Evolutionary conservation across 2,113 vertebrate genomes (phyloP).

Genomic region (Notiomystis cincta): DNA sequence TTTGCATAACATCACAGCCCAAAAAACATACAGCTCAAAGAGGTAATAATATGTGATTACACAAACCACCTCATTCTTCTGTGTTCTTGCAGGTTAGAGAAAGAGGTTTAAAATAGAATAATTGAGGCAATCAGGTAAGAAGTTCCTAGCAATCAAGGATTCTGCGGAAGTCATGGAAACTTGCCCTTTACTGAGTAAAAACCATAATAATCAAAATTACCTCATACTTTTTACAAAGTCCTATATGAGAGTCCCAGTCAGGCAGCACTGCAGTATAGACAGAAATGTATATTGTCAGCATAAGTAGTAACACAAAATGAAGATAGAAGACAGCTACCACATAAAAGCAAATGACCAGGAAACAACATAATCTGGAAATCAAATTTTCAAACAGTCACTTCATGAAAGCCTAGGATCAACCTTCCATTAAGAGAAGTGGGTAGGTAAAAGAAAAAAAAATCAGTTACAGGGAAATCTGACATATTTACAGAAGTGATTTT

Average conservation of each 20-base stretch:
- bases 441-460: neutral
- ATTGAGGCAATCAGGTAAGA: neutral
- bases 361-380: neutral
- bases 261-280: neutral
- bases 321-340: neutral
- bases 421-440: neutral
- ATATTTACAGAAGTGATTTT: neutral
- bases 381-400: neutral
- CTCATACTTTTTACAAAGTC: neutral
- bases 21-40: neutral
- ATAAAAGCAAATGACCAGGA: neutral
- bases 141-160: neutral
- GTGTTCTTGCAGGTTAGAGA: neutral
- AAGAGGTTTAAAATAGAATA: neutral
- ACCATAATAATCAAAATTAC: neutral
- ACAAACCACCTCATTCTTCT: neutral
- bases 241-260: neutral
- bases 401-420: neutral
- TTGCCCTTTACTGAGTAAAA: neutral
- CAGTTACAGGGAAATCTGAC: neutral
- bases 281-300: neutral
- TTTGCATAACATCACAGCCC: neutral
- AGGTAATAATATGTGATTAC: neutral
- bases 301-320: neutral
- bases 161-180: neutral